Conservation (phyloP, 2,888 invertebrate genomes). For the Syrista parreyssii region DNA sequence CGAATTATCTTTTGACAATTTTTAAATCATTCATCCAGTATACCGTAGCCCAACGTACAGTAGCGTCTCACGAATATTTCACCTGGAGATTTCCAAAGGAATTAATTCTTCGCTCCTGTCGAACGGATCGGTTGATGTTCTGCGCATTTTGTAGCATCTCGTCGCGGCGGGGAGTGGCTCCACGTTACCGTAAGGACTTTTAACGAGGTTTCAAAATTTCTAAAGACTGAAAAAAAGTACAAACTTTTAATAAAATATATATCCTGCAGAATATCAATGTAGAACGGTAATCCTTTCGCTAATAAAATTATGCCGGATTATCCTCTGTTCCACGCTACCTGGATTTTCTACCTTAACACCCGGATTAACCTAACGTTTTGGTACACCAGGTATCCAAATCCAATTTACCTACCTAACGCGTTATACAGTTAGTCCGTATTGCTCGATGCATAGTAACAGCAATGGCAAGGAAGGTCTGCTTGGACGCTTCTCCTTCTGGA, state of each 20-base stretch:
- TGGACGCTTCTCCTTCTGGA: background rate
- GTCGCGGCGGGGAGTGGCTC: background rate
- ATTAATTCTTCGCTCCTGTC: background rate
- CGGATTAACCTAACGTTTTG: background rate
- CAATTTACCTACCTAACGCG: slow-evolving; percentile 22
- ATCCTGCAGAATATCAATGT: background rate
- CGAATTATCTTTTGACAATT: background rate
- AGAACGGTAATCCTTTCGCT: background rate
- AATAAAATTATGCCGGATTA: background rate
- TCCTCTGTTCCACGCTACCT: background rate
- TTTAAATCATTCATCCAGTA: background rate
- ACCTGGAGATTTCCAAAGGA: background rate
- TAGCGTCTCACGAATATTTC: background rate
- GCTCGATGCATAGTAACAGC: background rate
- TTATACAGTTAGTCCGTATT: background rate
- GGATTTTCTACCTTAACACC: background rate
- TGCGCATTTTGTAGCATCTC: background rate
- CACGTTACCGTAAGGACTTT: background rate
- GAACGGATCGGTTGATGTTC: background rate
- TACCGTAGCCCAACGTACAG: background rate
- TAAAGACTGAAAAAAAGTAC: background rate
- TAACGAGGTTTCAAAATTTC: background rate
- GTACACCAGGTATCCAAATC: slow-evolving; percentile 25
- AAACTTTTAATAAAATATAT: background rate
- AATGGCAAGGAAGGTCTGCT: background rate